These are phyloP conservation scores for Lasioglossum figueresi DNA, from an alignment of 2,888 invertebrate species.

Conservation along the genomic window DNA sequence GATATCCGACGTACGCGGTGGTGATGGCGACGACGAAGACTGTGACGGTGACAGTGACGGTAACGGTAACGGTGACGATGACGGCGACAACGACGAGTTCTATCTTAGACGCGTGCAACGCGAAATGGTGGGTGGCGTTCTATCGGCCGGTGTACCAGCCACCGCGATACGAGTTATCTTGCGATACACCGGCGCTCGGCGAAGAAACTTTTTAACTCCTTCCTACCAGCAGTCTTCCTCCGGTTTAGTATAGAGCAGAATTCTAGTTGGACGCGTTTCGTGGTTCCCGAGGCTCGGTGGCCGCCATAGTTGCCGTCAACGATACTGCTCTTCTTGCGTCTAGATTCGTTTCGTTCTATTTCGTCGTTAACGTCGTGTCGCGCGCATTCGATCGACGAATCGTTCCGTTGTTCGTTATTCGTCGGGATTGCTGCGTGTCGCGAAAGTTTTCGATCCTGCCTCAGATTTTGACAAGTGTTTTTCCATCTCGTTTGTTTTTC, in stretches of 20 bases:
- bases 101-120: conserved; percentile 60
- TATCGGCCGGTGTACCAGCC: conserved; percentile 68
- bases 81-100: conserved; percentile 38
- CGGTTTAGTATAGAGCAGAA: conserved; percentile 34
- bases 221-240: conserved; percentile 35
- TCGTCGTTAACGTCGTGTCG: background rate
- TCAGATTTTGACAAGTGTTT: background rate
- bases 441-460: background rate
- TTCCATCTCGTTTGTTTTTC: background rate
- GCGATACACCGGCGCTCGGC: conserved; percentile 59
- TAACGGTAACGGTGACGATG: background rate
- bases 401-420: background rate
- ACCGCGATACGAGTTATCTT: conserved; percentile 75
- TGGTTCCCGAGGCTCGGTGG: background rate
- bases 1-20: conserved; percentile 66
- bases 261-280: conserved; percentile 3
- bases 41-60: background rate
- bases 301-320: background rate
- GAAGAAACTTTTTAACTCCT: conserved; percentile 48
- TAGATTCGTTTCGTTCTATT: background rate
- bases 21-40: background rate
- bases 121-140: conserved; percentile 68
- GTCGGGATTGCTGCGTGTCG: too few species aligned
- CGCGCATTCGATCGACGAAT: background rate
- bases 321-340: background rate